These are phyloP conservation scores for Vidua chalybeata DNA, from an alignment of 2,113 vertebrate species.

Conservation along the genomic window DNA sequence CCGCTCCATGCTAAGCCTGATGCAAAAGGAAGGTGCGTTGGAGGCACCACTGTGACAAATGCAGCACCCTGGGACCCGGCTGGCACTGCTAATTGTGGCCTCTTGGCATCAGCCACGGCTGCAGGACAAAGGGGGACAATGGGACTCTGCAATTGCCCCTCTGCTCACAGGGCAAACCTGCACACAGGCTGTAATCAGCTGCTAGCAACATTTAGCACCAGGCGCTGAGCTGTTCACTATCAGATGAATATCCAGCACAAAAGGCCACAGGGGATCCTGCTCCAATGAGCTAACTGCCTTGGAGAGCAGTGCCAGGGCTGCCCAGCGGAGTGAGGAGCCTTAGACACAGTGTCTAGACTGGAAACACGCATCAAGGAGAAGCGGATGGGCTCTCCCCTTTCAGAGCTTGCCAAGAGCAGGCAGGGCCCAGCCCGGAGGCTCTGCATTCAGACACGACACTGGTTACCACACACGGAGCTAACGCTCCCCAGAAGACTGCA, in stretches of 20 bases:
- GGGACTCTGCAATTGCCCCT: not conserved
- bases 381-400: constrained; percentile 22
- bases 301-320: not conserved
- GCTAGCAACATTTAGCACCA: not conserved
- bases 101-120: not conserved
- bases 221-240: not conserved
- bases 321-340: not conserved
- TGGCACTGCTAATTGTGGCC: not conserved
- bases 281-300: not conserved
- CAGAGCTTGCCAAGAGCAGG: constrained; percentile 46
- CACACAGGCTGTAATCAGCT: constrained; percentile 5
- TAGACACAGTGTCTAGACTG: constrained; percentile 38
- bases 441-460: constrained; percentile 10
- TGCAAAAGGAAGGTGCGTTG: not conserved
- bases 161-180: not conserved
- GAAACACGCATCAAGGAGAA: constrained; percentile 13
- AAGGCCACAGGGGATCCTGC: constrained; percentile 6
- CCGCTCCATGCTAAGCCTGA: not conserved
- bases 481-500: constrained; percentile 25
- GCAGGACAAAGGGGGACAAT: not conserved
- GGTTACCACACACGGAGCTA: constrained; percentile 33
- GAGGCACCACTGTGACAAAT: not conserved
- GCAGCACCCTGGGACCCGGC: not conserved
- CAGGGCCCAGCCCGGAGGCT: constrained; percentile 40
- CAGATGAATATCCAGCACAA: constrained; percentile 37